Conservation (phyloP, 2,113 vertebrate genomes). For the Pardalotus punctatus region DNA sequence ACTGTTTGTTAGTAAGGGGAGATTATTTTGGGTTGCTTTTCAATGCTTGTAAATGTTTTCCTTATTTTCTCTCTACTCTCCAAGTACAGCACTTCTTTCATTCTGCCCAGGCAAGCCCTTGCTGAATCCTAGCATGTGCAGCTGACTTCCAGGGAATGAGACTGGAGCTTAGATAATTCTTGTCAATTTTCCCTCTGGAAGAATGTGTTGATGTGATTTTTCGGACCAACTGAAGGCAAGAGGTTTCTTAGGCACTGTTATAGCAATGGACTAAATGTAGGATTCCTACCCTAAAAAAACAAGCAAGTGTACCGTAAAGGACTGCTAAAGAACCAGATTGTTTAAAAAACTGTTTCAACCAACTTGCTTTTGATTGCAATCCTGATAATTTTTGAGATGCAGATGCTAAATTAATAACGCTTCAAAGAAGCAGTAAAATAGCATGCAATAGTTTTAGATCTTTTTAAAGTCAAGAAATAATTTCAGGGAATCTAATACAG, state of each 20-base stretch:
- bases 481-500: background rate
- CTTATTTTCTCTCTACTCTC: background rate
- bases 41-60: background rate
- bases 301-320: background rate
- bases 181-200: background rate
- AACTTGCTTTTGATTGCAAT: background rate
- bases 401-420: background rate
- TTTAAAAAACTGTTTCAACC: background rate
- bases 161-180: background rate
- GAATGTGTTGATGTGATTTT: background rate
- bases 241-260: background rate
- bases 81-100: background rate
- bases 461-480: background rate
- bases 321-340: background rate
- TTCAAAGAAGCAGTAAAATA: background rate
- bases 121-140: background rate
- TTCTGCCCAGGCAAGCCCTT: background rate
- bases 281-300: background rate
- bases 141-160: background rate
- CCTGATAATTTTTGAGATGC: background rate
- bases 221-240: background rate
- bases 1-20: background rate
- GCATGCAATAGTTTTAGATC: background rate
- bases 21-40: background rate
- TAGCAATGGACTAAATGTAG: background rate